Percentiles rank a stretch among this genome's conserved stretches.
Evolutionary conservation across 2,888 invertebrate species (phyloP).

Genomic region (Rosalia funebris): DNA sequence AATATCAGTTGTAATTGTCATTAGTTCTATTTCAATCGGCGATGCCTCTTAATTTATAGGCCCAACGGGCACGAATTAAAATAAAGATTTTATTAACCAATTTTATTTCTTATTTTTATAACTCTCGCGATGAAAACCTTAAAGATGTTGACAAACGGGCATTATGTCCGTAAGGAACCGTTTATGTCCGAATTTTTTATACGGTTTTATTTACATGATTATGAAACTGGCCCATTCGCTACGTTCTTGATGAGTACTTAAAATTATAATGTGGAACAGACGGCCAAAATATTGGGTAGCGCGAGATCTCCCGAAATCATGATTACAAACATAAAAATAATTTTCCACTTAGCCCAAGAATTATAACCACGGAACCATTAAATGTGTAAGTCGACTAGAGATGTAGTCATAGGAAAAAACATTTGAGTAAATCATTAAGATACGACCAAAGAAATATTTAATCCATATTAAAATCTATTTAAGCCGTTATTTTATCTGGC

Average conservation of each 20-base stretch:
- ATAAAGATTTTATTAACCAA: not conserved
- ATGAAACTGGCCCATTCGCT: not conserved
- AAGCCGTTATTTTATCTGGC: too few species aligned
- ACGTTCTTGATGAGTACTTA: not conserved
- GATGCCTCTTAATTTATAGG: not conserved
- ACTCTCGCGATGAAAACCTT: not conserved
- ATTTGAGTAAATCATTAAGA: too few species aligned
- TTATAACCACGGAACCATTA: too few species aligned
- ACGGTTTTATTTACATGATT: not conserved
- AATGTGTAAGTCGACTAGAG: too few species aligned
- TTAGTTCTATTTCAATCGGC: not conserved
- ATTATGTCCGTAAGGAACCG: not conserved
- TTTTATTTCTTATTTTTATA: not conserved
- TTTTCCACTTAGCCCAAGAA: too few species aligned
- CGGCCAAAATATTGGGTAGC: not conserved
- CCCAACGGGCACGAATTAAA: not conserved
- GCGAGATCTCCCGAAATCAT: not conserved
- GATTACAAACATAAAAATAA: too few species aligned
- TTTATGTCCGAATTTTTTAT: constrained; percentile 2
- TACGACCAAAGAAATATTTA: too few species aligned
- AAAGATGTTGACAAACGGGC: not conserved
- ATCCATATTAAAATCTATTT: too few species aligned
- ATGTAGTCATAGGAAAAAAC: too few species aligned
- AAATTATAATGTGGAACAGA: not conserved
- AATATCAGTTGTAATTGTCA: not conserved